phyloP scores from a whole-genome alignment of 2,888 invertebrate genomes.

The Drosophila peninsularis region DNA sequence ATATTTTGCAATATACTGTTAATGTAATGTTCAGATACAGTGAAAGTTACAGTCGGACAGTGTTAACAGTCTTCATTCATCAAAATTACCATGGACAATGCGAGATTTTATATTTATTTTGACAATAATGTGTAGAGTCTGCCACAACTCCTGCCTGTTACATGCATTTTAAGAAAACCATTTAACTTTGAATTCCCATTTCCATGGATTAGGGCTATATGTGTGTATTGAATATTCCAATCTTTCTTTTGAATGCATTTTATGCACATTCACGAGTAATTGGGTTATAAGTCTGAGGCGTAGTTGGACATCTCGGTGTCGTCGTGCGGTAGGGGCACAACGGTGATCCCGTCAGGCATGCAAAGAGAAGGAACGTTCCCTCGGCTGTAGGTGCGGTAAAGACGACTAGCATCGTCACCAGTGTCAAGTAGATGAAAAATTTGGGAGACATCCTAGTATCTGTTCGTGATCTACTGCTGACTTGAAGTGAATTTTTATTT shows the following conservation, averaged over 20 bases:
- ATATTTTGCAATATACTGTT: too few relatives aligned
- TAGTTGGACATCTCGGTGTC: slow-evolving; percentile 12
- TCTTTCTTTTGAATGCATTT: not conserved
- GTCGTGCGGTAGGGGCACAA: slow-evolving; percentile 15
- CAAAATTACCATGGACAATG: not conserved
- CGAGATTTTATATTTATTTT: slow-evolving; percentile 1
- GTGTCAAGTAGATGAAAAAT: slow-evolving; percentile 13
- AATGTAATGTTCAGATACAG: too few relatives aligned
- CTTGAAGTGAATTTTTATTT: not conserved
- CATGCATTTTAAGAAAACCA: not conserved
- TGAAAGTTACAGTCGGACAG: too few relatives aligned
- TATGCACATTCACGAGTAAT: slow-evolving; percentile 8
- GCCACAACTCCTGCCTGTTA: not conserved
- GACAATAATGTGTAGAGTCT: not conserved
- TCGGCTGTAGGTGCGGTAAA: slow-evolving; percentile 18
- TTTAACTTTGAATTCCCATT: too few relatives aligned
- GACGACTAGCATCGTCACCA: slow-evolving; percentile 19
- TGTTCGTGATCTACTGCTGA: not conserved
- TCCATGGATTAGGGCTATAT: not conserved
- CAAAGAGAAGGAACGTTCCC: slow-evolving; percentile 15
- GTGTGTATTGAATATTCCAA: not conserved
- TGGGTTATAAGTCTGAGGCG: not conserved
- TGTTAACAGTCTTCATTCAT: not conserved
- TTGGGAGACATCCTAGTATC: slow-evolving; percentile 17
- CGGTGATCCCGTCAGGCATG: slow-evolving; percentile 15